A percentile compares a stretch with the other conserved stretches of the same genome.
phyloP scores from a whole-genome alignment of 2,797 vertebrate species.

The Anableps anableps region DNA sequence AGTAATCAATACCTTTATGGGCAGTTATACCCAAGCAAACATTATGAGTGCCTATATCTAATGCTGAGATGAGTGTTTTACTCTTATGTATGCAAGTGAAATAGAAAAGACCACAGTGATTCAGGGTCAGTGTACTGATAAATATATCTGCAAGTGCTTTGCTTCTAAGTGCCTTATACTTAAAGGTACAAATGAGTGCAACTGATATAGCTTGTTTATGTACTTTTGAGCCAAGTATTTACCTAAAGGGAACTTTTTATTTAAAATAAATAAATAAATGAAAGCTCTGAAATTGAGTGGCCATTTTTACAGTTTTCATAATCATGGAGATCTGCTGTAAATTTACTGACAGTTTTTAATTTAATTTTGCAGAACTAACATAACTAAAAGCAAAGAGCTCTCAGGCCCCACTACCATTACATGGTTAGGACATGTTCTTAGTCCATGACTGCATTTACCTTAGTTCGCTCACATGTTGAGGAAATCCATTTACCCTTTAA shows the following conservation, averaged over 20 bases:
- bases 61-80: slow-evolving; percentile 39
- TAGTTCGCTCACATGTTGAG: not conserved
- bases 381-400: not conserved
- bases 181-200: slow-evolving; percentile 8
- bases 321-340: no score
- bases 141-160: slow-evolving; percentile 16
- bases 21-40: slow-evolving; percentile 62
- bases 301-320: not conserved
- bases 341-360: not conserved
- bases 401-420: no score
- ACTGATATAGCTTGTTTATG: not conserved
- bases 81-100: slow-evolving; percentile 40
- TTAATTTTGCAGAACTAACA: not conserved
- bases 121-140: not conserved
- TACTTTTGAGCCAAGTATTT: not conserved
- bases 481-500: not conserved
- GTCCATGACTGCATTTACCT: not conserved
- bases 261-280: not conserved
- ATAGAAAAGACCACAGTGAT: slow-evolving; percentile 26
- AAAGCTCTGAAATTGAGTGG: not conserved
- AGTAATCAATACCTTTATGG: slow-evolving; percentile 77
- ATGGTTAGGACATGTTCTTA: no score
- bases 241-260: not conserved
- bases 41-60: slow-evolving; percentile 41
- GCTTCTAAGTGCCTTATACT: not conserved